Conservation (phyloP, 1,140 invertebrate genomes). For the Dendroctonus ponderosae region DNA sequence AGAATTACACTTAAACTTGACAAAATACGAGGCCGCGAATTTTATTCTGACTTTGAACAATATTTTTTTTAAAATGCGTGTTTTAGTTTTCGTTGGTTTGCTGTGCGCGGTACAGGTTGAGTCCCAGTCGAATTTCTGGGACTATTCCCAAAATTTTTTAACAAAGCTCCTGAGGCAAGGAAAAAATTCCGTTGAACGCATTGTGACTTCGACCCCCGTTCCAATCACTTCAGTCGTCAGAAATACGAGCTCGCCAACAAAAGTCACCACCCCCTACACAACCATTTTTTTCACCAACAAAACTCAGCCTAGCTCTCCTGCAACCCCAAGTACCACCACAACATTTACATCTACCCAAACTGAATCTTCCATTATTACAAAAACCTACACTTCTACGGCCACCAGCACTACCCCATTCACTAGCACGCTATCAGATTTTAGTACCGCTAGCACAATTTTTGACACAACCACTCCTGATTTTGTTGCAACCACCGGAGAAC, state of each 20-base stretch:
- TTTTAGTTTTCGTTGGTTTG: slow-evolving; percentile 38
- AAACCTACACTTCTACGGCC: slow-evolving; percentile 16
- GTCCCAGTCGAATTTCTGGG: slow-evolving; percentile 45
- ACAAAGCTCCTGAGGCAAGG: slow-evolving; percentile 46
- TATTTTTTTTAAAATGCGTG: slow-evolving; percentile 39
- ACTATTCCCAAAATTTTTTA: slow-evolving; percentile 44
- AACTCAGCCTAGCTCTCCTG: slow-evolving; percentile 24
- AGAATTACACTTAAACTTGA: slow-evolving; percentile 29
- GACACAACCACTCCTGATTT: slow-evolving; percentile 45
- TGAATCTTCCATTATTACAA: slow-evolving; percentile 9
- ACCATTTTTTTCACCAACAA: slow-evolving; percentile 29
- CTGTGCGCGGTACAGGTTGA: slow-evolving; percentile 39
- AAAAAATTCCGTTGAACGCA: slow-evolving; percentile 31
- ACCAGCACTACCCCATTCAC: slow-evolving; percentile 12
- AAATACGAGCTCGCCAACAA: background rate
- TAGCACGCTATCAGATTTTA: slow-evolving; percentile 28
- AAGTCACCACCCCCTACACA: slow-evolving; percentile 23
- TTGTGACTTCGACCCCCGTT: slow-evolving; percentile 17
- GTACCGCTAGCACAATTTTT: slow-evolving; percentile 37
- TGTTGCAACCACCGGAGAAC: slow-evolving; percentile 53
- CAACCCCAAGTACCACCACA: slow-evolving; percentile 15
- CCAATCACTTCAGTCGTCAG: slow-evolving; percentile 14
- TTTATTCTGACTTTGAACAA: slow-evolving; percentile 24
- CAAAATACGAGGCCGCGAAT: slow-evolving; percentile 35
- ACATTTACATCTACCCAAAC: slow-evolving; percentile 22